Evolutionary conservation across 2,888 invertebrate species (phyloP).

Genomic region (Zele albiditarsus): DNA sequence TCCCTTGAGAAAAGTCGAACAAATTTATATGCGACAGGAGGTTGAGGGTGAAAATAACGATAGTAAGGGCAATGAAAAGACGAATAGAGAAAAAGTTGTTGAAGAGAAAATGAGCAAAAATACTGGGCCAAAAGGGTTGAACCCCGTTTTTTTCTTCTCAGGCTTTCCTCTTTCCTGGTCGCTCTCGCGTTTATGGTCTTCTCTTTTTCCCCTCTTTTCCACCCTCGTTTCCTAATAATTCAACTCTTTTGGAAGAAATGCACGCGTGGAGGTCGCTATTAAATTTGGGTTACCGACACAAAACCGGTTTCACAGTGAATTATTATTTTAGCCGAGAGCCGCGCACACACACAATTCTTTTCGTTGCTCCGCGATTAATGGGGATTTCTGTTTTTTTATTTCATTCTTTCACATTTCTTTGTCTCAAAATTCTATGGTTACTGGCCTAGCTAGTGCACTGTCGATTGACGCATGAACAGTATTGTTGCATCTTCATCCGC

Average conservation of each 20-base stretch:
- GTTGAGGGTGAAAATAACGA: constrained; percentile 27
- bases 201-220: constrained; percentile 14
- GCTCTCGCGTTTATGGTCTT: neutral
- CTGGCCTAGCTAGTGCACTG: neutral
- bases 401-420: constrained; percentile 24
- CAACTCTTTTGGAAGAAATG: constrained; percentile 39
- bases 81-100: constrained; percentile 33
- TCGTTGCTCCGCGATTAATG: constrained; percentile 31
- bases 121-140: neutral
- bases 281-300: constrained; percentile 43
- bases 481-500: neutral
- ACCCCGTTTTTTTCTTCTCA: neutral
- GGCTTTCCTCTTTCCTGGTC: neutral
- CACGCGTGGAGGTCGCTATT: constrained; percentile 38
- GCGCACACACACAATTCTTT: constrained; percentile 23
- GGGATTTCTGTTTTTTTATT: constrained; percentile 23
- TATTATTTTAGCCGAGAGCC: constrained; percentile 37
- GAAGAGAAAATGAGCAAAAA: constrained; percentile 33
- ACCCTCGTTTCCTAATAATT: constrained; percentile 36
- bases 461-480: neutral
- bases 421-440: constrained; percentile 33
- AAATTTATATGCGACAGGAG: constrained; percentile 47
- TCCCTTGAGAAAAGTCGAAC: constrained; percentile 45
- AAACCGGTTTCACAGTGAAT: constrained; percentile 42
- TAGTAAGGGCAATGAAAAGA: constrained; percentile 17